Evolutionary conservation across 2,113 vertebrate genomes (phyloP), one percentile per base, ranked within the genome.

Genomic region (Columba livia): DNA sequence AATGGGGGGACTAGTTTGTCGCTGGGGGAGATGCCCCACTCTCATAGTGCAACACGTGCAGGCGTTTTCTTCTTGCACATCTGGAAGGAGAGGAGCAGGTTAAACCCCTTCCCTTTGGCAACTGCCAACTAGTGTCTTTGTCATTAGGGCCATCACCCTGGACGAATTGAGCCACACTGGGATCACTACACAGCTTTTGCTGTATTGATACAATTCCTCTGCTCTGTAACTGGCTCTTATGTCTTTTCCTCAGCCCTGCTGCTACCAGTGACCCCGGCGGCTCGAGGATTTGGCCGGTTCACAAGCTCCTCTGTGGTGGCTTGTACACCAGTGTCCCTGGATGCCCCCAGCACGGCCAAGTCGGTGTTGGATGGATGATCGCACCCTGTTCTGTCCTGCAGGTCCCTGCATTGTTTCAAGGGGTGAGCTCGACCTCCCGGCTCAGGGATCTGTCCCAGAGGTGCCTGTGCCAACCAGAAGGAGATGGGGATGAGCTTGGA

Each of bases 141-240:
- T 24, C 36, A 40, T 12, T 36, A 40, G 72, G 66, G 58, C 44
- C 60, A 50, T 11, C 23, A 18, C 0, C 2, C 79, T n/a, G 69
- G 57, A 32, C 32, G 26, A 74, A 74, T 0, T 0, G 4, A 24
- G 64, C 57, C 48, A n/a, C 3, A 5, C 62, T 29, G 48, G 4
- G 51, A 90, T n/a, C 48, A 8, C 32, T n/a, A 0, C 0, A 0
- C 89, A 75, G 73, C 65, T 91, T 48, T 74, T 31, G 48, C 69
- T 71, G 42, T 48, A 24, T 26, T 6, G 3, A 4, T 31, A 19
- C 31, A 15, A 53, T 12, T 24, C 47, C 67, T 44, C 57, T 75
- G 58, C 53, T 89, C 77, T 36, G 1, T 15, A 16, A 25, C 26
- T 13, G 57, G 8, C 9, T 72, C 53, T 53, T 6, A 64, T 65